Base-by-base conservation (phyloP, 2,113 vertebrate genomes). In the Coryphaenoides rupestris region DNA sequence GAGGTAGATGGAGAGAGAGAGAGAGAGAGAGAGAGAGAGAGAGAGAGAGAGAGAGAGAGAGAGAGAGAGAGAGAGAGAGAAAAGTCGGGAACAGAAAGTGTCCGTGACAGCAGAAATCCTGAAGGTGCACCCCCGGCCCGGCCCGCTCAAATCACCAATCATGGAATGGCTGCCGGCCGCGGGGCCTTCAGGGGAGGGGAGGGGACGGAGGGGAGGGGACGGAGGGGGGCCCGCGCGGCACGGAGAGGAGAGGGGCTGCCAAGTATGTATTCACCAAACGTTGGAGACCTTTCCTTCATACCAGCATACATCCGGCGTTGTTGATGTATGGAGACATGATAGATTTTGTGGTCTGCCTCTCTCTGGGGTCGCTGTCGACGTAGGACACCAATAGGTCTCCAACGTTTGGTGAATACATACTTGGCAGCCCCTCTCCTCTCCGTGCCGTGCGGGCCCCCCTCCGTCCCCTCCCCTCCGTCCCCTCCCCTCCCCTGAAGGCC, bases 231-330 rank as follows among this genome's bases (percentile, higher is more conserved):
- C n/a, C n/a, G n/a, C n/a, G n/a, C n/a, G n/a, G 75, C 65, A 66
- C 17, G 24, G 21, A 52, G 60, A 7, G 0, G 19, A n/a, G n/a
- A 78, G 64, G 63, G 66, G 70, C 58, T 63, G 63, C 69, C 71
- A 70, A 83, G 78, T 68, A 56, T 75, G 64, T 77, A 17, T 21
- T 26, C 22, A 26, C 55, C 54, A 23, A 71, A 78, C 72, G 66
- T 67, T 57, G 52, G 71, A 75, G 73, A 40, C 22, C 68, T 71
- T n/a, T n/a, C n/a, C n/a, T n/a, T n/a, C n/a, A n/a, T n/a, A n/a
- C n/a, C n/a, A n/a, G n/a, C n/a, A n/a, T n/a, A n/a, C n/a, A n/a
- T n/a, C n/a, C n/a, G n/a, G n/a, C n/a, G n/a, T n/a, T n/a, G n/a
- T n/a, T n/a, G n/a, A n/a, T n/a, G n/a, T n/a, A n/a, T n/a, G n/a